Base-by-base conservation (phyloP, 2,113 vertebrate species). In the Oceanites oceanicus region DNA sequence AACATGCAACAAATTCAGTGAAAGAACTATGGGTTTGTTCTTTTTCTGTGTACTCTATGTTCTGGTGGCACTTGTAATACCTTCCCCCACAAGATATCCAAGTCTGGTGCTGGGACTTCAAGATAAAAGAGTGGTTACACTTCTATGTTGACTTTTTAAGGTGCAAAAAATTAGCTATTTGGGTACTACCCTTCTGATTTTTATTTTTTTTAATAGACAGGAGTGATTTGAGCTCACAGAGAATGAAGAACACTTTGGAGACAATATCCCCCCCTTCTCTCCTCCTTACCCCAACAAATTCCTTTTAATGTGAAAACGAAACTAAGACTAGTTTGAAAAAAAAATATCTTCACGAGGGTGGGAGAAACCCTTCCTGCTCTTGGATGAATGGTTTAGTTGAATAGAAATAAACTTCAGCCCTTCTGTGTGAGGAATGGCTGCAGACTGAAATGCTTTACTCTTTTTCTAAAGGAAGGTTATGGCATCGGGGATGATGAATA, bases 401-500 rank as follows among this genome's bases (percentile, higher is more conserved):
- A 56, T 42, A 38, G 21, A 56, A 80, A 9, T 0, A 53, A 38
- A 9, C 15, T 49, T 26, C 4, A 80, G 29, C 25, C 10, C 19
- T 50, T 58, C 8, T n/a, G 22, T 49, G n/a, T 44, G 85, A 86
- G 78, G 77, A 55, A 2, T 9, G 71, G 67, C 78, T 62, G 55
- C 27, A 26, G 50, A 44, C 49, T 76, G 94, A 82, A 13, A 5
- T 36, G 26, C 49, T 79, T 7, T 47, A 6, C 71, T 82, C 20
- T 80, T 62, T 90, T 49, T 56, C 94, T 87, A 7, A 97, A 99
- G 99, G 99, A 99, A 98, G 99, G 99, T 66, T 99, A 99, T 8
- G 99, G 99, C 94, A 99, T 99, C 5, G 99, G 99, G 89, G 99
- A 99, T 9, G 99, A 99, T 29, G 99, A 99, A 79, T 99, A 99